Percentiles rank a stretch among this genome's conserved stretches.
Conservation (phyloP, 2,113 vertebrate species). For the Mormyrus iriodes region DNA sequence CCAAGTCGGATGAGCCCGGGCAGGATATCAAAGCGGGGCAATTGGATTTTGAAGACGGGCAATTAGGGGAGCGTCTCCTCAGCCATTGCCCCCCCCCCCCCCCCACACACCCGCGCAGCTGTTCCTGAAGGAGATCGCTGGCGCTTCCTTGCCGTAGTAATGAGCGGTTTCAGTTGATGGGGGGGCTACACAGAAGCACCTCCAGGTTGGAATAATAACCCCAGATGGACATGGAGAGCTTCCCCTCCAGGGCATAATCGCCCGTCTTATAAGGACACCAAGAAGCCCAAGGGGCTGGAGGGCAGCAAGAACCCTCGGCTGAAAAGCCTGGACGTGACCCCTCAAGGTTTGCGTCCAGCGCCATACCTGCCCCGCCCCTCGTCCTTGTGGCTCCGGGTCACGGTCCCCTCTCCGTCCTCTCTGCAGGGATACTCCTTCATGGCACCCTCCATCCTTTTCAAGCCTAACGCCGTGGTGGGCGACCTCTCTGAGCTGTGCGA, state of each 20-base stretch:
- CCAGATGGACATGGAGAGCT: slow-evolving; percentile 59
- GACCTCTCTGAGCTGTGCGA: slow-evolving; percentile 79
- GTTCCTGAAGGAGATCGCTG: slow-evolving; percentile 38
- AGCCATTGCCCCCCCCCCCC: slow-evolving; percentile 17
- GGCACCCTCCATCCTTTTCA: slow-evolving; percentile 94
- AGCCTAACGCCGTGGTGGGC: slow-evolving; percentile 87
- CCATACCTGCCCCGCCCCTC: background rate
- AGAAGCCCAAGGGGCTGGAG: background rate
- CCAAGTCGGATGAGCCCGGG: slow-evolving; percentile 63
- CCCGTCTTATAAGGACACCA: background rate
- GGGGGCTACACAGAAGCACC: slow-evolving; percentile 30
- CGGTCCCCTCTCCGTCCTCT: slow-evolving; percentile 47
- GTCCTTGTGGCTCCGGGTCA: background rate
- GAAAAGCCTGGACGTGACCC: background rate
- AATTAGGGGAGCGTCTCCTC: slow-evolving; percentile 66
- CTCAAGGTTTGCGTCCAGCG: background rate
- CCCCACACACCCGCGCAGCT: slow-evolving; percentile 46
- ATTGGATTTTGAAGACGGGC: slow-evolving; percentile 67
- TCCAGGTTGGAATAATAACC: slow-evolving; percentile 45
- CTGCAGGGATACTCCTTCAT: slow-evolving; percentile 95
- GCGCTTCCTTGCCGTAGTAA: slow-evolving; percentile 51
- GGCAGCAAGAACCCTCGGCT: background rate
- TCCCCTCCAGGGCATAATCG: slow-evolving; percentile 28
- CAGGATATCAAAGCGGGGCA: slow-evolving; percentile 69
- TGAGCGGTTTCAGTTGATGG: slow-evolving; percentile 43